These are phyloP conservation scores for Fregetta grallaria DNA, from an alignment of 2,113 vertebrate genomes.

Conservation along the genomic window DNA sequence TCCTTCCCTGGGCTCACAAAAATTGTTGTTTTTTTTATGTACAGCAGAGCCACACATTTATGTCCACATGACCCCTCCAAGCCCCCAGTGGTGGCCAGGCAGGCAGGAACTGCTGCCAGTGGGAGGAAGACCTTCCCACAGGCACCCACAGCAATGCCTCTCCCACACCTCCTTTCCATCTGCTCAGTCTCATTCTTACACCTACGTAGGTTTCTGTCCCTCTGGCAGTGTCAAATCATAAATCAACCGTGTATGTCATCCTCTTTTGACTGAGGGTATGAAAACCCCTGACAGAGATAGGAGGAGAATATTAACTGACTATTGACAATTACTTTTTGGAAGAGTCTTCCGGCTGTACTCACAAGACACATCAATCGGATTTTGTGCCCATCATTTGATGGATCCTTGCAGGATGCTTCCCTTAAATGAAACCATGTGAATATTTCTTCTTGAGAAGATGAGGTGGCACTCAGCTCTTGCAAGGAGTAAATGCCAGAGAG, in stretches of 20 bases:
- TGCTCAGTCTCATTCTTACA: neutral
- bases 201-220: neutral
- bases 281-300: neutral
- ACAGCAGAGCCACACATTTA: neutral
- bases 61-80: neutral
- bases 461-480: neutral
- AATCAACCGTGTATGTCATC: neutral
- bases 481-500: neutral
- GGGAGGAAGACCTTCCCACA: neutral
- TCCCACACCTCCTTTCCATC: neutral
- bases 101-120: neutral
- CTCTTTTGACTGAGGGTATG: neutral
- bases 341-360: neutral
- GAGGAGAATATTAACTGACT: neutral
- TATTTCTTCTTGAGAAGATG: neutral
- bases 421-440: neutral
- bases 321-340: neutral
- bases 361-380: neutral
- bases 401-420: neutral
- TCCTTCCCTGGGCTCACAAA: neutral
- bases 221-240: neutral
- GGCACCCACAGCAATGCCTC: neutral
- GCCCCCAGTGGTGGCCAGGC: fast-evolving
- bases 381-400: neutral
- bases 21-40: neutral